Evolutionary conservation across 2,888 invertebrate species (phyloP), one percentile per base, ranked within the genome.

Genomic region (Oscheius onirici): DNA sequence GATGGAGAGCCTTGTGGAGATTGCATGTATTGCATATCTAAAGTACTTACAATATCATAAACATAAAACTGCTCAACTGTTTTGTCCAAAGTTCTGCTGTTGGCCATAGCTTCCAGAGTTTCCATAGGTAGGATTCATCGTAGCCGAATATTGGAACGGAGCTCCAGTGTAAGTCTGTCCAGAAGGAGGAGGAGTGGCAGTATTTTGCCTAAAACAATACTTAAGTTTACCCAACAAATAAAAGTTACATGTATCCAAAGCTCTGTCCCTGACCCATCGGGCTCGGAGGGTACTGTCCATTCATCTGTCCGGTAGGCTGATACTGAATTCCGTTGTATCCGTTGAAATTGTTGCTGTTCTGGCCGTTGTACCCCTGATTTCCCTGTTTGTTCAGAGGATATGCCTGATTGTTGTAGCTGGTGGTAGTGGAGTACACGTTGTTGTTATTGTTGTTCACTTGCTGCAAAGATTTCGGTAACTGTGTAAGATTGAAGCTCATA

Each of bases 81-180:
- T 49, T 46, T 63, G 63, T 26, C 24, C n/a, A 8, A 8, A n/a
- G 55, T 24, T 55, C 10, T 46, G 44, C 17, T 52, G 43, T 40
- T 52, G 66, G 5, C 66, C 24, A 17, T 51, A 28, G 13, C n/a
- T n/a, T 13, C 46, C 46, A 13, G 46, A 26, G 34, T 40, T 66
- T 28, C 26, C 51, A 6, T 40, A 49, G 15, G 54, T 66, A 24
- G 66, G 66, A n/a, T 51, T 28, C 28, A 52, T 15, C 2, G 66
- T 66, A 22, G 66, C 54, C 3, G 66, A 41, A 20, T 66, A 66
- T 11, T 52, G 52, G 43, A 66, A 66, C 3, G 66, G 66, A 54
- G 52, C 54, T 40, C 66, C 66, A 54, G 66, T 66, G 44, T 66
- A 66, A 24, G 66, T 51, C 26, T 66, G 66, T 15, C 40, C 10